phyloP scores from a whole-genome alignment of 2,797 vertebrate species.

The Anomalospiza imberbis region DNA sequence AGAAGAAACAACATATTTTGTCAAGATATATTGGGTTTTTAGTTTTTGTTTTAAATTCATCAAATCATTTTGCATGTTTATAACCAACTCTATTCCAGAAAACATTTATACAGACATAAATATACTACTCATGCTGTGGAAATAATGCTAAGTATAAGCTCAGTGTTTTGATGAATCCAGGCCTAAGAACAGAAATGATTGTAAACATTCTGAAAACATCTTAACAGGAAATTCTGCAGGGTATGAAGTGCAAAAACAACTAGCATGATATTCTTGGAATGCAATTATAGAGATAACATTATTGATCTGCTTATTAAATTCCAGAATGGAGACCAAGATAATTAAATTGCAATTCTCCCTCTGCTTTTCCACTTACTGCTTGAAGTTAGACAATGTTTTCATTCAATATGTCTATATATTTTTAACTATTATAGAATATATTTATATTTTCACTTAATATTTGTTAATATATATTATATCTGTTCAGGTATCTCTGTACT shows the following conservation, averaged over 20 bases:
- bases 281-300: slow-evolving; percentile 3
- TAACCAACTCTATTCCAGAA: slow-evolving; percentile 9
- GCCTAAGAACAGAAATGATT: slow-evolving; percentile 40
- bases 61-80: slow-evolving; percentile 7
- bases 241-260: slow-evolving; percentile 38
- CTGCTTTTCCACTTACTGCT: not conserved
- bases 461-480: not conserved
- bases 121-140: slow-evolving; percentile 29
- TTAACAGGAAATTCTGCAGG: slow-evolving; percentile 17
- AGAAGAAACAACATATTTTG: slow-evolving; percentile 4
- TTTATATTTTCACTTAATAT: not conserved
- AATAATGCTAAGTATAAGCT: slow-evolving; percentile 45
- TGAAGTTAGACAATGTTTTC: not conserved
- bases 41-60: slow-evolving; percentile 34
- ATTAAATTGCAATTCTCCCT: not conserved
- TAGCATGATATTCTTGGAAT: slow-evolving; percentile 30
- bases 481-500: not conserved
- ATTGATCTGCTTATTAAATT: slow-evolving; percentile 29
- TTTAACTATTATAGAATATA: not conserved
- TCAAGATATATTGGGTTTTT: not conserved
- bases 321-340: not conserved
- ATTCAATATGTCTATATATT: not conserved
- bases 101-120: slow-evolving; percentile 41
- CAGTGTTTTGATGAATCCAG: slow-evolving; percentile 52
- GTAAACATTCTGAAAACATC: slow-evolving; percentile 52